Evolutionary conservation across 2,888 invertebrate genomes (phyloP).

Genomic region (Nemoura dubitans): DNA sequence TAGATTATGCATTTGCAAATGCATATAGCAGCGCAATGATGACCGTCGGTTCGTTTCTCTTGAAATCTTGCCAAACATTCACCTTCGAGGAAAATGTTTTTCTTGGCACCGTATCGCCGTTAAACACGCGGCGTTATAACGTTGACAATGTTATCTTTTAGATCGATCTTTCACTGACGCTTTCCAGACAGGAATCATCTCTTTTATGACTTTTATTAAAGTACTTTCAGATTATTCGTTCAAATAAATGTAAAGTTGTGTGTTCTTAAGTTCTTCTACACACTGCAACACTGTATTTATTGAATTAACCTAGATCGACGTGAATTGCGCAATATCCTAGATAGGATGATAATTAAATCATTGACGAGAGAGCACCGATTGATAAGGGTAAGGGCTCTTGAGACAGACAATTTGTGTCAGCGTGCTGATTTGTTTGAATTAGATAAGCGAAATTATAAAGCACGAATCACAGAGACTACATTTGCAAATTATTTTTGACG

Average conservation of each 20-base stretch:
- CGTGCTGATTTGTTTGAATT: not conserved
- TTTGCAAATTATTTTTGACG: too few species aligned
- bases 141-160: not conserved
- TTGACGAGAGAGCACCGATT: not conserved
- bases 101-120: not conserved
- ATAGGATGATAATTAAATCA: not conserved
- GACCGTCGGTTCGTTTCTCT: not conserved
- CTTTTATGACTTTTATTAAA: not conserved
- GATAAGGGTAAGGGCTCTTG: not conserved
- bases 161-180: not conserved
- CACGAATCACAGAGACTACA: too few species aligned
- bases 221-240: not conserved
- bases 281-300: not conserved
- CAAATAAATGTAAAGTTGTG: not conserved
- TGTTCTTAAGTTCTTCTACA: not conserved
- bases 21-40: not conserved
- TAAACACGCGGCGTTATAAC: not conserved
- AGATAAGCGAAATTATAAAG: not conserved
- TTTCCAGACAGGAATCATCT: not conserved
- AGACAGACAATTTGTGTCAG: not conserved
- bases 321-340: not conserved
- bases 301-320: not conserved
- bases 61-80: constrained; percentile 3
- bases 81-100: not conserved
- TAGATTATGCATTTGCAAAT: not conserved